Evolutionary conservation across 2,113 vertebrate genomes (phyloP).

Genomic region (Jacana jacana): DNA sequence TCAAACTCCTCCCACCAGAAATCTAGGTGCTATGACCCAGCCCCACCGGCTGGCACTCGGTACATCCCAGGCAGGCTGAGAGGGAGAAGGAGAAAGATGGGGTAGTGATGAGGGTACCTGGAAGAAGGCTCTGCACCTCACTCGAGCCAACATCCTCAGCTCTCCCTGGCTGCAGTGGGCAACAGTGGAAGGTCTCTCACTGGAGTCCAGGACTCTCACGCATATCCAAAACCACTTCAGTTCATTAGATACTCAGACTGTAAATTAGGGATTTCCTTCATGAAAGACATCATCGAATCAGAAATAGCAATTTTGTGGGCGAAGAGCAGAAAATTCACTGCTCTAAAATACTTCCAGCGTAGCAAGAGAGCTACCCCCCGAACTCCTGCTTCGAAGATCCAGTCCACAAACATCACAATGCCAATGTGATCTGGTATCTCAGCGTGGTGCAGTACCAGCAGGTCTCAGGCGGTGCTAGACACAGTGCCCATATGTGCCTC

Average conservation of each 20-base stretch:
- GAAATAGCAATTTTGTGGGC: background rate
- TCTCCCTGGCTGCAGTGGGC: background rate
- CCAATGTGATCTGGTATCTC: background rate
- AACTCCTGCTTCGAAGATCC: background rate
- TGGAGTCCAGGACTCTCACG: background rate
- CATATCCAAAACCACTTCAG: background rate
- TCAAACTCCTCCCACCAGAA: background rate
- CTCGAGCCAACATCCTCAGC: background rate
- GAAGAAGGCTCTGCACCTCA: background rate
- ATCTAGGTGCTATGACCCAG: background rate
- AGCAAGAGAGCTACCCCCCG: background rate
- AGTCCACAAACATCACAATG: background rate
- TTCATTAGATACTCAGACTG: background rate
- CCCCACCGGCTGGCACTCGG: background rate
- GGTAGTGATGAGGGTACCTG: background rate
- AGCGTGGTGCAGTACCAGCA: background rate
- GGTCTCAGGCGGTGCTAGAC: background rate
- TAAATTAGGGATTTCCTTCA: constrained; percentile 3
- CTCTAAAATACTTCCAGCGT: background rate
- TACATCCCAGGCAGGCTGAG: background rate
- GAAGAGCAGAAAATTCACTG: background rate
- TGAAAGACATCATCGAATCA: background rate
- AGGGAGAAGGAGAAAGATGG: background rate
- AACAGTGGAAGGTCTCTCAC: background rate
- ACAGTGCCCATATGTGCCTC: background rate